Evolutionary conservation across 1,140 invertebrate species (phyloP), one percentile per base, ranked within the genome.

Genomic region (Panulirus ornatus): DNA sequence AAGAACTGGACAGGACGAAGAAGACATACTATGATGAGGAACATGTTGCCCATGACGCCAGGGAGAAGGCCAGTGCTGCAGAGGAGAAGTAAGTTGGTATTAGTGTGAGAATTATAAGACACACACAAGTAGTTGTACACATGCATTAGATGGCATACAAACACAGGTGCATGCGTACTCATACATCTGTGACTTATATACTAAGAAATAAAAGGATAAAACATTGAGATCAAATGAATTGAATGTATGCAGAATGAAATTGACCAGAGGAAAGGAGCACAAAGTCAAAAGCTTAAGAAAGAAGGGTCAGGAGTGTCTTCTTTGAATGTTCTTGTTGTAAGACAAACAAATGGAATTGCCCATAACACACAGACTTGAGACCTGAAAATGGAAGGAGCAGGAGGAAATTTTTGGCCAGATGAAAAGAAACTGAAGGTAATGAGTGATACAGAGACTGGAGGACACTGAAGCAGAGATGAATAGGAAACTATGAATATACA

Each of bases 11-110:
- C 94, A 98, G 99, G 94, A 97, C 96, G 70, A 98, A 99, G 94
- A 99, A 99, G 94, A 94, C 97, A 0, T 99, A 99, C 94, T 98
- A 98, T 92, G 97, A 99, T 91, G 98, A 99, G 93, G 98, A 99
- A 93, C 97, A 98, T 92, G 96, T 97, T 44, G 98, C 98, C 14
- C 97, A 99, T 93, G 98, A 99, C 93, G 98, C 98, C 0, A 95
- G 98, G 70, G 97, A 98, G 93, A 99, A 99, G 93, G 97, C 98
- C 82, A 96, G 97, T 92, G 98, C 99, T 91, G 98, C 98, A 90
- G 98, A 99, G 94, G 98, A 99, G 94, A 99, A 99, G 97, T 98
- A 95, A 95, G 95, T 95, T 58, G 27, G 40, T 19, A 14, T 38
- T 22, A 78, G 14, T 16, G 9, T 27, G 9, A 11, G 27, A 8